Percentiles rank a stretch among this genome's conserved stretches.
phyloP scores from a whole-genome alignment of 2,113 vertebrate genomes.

The Jaculus jaculus region DNA sequence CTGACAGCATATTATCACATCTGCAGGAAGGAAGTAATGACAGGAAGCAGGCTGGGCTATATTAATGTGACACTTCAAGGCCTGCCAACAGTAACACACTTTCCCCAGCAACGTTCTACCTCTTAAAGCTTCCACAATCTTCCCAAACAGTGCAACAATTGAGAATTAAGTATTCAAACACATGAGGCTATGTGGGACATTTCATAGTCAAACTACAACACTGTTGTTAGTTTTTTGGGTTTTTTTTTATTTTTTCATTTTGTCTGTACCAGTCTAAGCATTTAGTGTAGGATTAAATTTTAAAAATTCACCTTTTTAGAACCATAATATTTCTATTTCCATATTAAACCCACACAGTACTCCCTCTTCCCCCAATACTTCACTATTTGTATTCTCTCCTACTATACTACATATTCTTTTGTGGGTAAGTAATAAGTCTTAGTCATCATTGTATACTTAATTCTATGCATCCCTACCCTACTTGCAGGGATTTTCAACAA shows the following conservation, averaged over 20 bases:
- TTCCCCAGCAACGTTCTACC: no score
- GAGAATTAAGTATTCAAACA: no score
- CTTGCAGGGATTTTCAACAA: neutral
- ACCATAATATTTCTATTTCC: neutral
- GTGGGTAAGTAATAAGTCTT: neutral
- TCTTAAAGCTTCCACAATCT: no score
- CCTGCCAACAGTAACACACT: no score
- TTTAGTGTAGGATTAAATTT: neutral
- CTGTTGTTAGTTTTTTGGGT: neutral
- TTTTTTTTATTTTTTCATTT: neutral
- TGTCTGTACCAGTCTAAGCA: neutral
- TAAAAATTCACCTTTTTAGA: slow-evolving; percentile 34
- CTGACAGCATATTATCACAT: no score
- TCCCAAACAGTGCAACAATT: no score
- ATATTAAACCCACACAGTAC: neutral
- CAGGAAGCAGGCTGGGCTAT: no score
- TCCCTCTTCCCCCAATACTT: neutral
- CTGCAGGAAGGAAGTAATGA: no score
- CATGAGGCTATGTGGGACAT: no score
- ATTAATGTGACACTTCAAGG: no score
- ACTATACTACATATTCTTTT: neutral
- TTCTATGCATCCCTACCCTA: neutral
- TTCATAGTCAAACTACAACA: no score
- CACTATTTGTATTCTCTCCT: neutral
- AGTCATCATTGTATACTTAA: neutral